A percentile compares a stretch with the other conserved stretches of the same genome.
Conservation (phyloP, 2,888 invertebrate species). For the Macaria liturata region DNA sequence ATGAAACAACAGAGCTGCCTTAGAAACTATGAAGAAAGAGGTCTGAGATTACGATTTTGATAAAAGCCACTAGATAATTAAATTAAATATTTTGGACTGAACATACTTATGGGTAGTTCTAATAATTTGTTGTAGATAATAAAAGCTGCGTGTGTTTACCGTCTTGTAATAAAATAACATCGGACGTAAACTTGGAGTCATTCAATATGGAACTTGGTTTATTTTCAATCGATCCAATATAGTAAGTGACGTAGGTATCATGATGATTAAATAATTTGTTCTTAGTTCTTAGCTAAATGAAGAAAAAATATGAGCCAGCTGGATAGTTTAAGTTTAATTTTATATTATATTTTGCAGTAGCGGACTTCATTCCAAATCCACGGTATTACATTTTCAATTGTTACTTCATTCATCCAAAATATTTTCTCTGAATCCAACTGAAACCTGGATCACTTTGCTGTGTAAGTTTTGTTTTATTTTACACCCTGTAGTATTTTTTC, state of each 20-base stretch:
- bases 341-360: conserved; percentile 37
- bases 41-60: conserved; percentile 12
- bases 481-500: too few species aligned
- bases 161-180: conserved; percentile 55
- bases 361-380: conserved; percentile 49
- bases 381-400: conserved; percentile 53
- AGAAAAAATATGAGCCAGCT: too few species aligned
- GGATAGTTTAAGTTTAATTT: too few species aligned
- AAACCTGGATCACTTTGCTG: conserved; percentile 70
- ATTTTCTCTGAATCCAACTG: conserved; percentile 59
- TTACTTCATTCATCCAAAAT: conserved; percentile 52
- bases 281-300: too few species aligned
- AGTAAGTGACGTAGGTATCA: conserved; percentile 50
- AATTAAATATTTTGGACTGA: too few species aligned
- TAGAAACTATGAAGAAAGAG: conserved; percentile 20
- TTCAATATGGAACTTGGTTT: conserved; percentile 43
- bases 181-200: conserved; percentile 46
- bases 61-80: too few species aligned
- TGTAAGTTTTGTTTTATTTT: conserved; percentile 51
- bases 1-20: conserved; percentile 44
- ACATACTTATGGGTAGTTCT: not conserved
- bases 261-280: too few species aligned
- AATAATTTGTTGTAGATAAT: conserved; percentile 45
- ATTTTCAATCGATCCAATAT: conserved; percentile 55
- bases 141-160: conserved; percentile 57